Percentiles rank a stretch among this genome's conserved stretches.
phyloP scores from a whole-genome alignment of 2,797 vertebrate genomes.

The Sebastes cheni region DNA sequence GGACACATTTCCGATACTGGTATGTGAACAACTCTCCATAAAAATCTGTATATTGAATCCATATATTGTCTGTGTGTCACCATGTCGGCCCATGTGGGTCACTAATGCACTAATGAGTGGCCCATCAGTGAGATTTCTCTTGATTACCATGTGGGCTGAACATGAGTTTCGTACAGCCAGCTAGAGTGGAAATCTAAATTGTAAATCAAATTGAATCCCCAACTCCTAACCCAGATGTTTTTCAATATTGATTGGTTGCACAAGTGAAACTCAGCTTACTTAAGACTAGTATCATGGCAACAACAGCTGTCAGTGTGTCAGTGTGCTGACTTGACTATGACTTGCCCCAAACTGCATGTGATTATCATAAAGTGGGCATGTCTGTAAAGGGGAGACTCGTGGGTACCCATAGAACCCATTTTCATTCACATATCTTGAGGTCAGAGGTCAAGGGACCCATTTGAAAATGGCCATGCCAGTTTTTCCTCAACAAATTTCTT shows the following conservation, averaged over 20 bases:
- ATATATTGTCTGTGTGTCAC: neutral
- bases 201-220: constrained; percentile 1
- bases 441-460: no score
- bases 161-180: neutral
- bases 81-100: neutral
- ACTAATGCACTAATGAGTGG: neutral
- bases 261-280: neutral
- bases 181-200: neutral
- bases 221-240: neutral
- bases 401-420: no score
- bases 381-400: no score
- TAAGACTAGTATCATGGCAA: neutral
- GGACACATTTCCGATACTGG: no score
- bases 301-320: no score
- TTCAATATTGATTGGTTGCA: constrained; percentile 27
- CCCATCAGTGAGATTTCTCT: neutral
- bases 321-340: no score
- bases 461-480: no score
- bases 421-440: no score
- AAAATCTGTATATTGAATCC: neutral
- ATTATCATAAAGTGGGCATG: no score
- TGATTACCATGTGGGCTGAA: neutral
- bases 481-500: no score
- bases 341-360: no score
- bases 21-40: neutral